Evolutionary conservation across 2,113 vertebrate species (phyloP).

Genomic region (Sakesphorus luctuosus): DNA sequence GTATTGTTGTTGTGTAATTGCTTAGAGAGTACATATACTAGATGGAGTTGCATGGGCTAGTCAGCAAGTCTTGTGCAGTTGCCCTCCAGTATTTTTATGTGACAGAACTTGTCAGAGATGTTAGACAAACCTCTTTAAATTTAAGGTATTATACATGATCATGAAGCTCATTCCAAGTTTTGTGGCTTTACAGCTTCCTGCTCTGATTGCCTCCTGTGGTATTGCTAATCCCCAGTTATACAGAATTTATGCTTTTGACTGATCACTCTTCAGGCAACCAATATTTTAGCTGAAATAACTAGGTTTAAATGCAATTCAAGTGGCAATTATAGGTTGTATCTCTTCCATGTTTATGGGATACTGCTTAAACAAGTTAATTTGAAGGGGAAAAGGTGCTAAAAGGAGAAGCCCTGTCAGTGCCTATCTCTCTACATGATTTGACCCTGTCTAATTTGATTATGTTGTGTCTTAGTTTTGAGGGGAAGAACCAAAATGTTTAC

Average conservation of each 20-base stretch:
- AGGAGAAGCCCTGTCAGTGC: background rate
- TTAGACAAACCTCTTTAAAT: background rate
- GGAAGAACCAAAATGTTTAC: too few relatives aligned
- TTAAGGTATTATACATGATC: background rate
- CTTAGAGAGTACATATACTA: background rate
- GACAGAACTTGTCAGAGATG: background rate
- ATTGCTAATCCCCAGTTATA: background rate
- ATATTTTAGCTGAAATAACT: conserved; percentile 3
- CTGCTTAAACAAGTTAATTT: background rate
- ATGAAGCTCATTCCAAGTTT: background rate
- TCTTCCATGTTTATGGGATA: background rate
- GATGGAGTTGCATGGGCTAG: background rate
- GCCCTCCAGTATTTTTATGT: background rate
- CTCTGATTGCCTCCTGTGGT: background rate
- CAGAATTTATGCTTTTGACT: background rate
- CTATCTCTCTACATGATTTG: background rate
- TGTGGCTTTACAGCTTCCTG: background rate
- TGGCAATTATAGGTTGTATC: background rate
- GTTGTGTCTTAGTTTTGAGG: too few relatives aligned
- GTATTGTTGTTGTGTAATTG: background rate
- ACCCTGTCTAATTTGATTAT: background rate
- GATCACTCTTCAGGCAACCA: background rate
- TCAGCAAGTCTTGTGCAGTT: background rate
- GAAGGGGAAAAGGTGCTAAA: background rate
- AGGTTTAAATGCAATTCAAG: background rate